These are phyloP conservation scores for Leucosticte australis DNA, from an alignment of 2,113 vertebrate species.

Conservation along the genomic window DNA sequence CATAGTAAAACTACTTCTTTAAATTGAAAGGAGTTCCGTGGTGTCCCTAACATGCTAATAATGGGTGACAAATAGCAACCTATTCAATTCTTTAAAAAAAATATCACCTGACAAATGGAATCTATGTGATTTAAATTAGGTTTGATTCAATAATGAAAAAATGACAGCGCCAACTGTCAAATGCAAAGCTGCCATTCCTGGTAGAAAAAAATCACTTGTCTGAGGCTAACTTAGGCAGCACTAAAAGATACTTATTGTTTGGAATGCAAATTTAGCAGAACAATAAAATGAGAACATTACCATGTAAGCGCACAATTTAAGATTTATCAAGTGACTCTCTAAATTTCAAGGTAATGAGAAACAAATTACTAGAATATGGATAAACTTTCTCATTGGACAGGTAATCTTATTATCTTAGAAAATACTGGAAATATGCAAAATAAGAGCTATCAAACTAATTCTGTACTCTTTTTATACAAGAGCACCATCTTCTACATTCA, in stretches of 20 bases:
- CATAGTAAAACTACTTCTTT: neutral
- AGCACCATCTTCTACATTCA: neutral
- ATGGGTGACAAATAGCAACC: neutral
- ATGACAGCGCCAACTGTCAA: neutral
- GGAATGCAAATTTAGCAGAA: neutral
- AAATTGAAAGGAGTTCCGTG: neutral
- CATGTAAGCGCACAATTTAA: neutral
- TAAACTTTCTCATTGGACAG: neutral
- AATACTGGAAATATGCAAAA: neutral
- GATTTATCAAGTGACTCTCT: neutral
- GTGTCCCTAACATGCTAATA: neutral
- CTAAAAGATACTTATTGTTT: neutral
- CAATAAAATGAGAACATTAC: neutral
- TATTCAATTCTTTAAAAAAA: neutral
- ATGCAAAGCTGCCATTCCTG: neutral
- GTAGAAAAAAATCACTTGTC: neutral
- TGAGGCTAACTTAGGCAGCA: neutral
- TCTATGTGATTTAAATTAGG: neutral
- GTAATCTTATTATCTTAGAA: neutral
- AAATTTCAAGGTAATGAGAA: neutral
- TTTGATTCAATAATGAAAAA: neutral
- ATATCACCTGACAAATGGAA: neutral
- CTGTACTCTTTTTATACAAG: neutral
- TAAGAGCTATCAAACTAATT: neutral
- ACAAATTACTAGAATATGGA: neutral